A percentile compares a stretch with the other conserved stretches of the same genome.
These are phyloP conservation scores for Lochmaea capreae DNA, from an alignment of 2,888 invertebrate species.

Conservation along the genomic window DNA sequence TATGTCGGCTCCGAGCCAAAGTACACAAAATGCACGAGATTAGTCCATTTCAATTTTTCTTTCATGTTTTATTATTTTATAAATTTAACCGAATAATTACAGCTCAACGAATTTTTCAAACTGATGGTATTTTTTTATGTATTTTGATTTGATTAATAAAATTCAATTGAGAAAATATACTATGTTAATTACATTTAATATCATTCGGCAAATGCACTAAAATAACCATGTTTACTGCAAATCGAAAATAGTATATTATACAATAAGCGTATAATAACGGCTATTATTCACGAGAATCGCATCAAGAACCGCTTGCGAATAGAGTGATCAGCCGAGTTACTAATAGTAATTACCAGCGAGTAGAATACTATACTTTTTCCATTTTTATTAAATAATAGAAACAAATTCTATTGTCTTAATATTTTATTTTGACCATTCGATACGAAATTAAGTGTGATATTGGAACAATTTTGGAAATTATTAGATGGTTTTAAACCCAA, in stretches of 20 bases:
- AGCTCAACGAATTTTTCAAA: neutral
- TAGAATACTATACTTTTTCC: too few species aligned
- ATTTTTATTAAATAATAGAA: too few species aligned
- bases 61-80: neutral
- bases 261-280: too few species aligned
- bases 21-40: constrained; percentile 21
- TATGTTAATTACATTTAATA: neutral
- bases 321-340: too few species aligned
- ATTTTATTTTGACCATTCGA: too few species aligned
- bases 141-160: neutral
- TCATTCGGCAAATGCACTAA: neutral
- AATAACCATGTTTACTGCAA: neutral
- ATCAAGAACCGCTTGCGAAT: too few species aligned
- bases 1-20: constrained; percentile 31
- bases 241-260: neutral
- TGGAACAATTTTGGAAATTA: too few species aligned
- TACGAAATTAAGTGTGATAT: too few species aligned
- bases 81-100: neutral
- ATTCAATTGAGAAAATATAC: neutral
- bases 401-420: too few species aligned
- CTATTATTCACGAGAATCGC: too few species aligned
- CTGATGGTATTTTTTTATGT: neutral
- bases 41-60: neutral
- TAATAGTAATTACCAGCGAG: too few species aligned
- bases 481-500: too few species aligned